Percentiles rank a stretch among this genome's conserved stretches.
phyloP scores from a whole-genome alignment of 1,140 invertebrate genomes.

The Meloidogyne chitwoodi region DNA sequence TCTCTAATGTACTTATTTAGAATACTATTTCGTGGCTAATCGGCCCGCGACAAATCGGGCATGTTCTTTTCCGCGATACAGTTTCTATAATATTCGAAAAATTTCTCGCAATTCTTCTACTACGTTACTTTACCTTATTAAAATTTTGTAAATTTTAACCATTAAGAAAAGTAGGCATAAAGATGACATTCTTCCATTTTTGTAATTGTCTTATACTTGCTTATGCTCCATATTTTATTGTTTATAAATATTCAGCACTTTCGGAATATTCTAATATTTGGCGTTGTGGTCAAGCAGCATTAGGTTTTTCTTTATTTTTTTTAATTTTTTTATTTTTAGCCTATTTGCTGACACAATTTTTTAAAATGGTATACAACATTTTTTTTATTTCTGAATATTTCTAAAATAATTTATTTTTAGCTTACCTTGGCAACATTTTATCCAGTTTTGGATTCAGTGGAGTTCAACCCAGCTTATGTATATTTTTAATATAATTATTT shows the following conservation, averaged over 20 bases:
- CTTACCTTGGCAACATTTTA: constrained; percentile 33
- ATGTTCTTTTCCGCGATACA: no score
- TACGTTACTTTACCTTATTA: no score
- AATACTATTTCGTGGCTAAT: no score
- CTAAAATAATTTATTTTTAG: not conserved
- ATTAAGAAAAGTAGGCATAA: not conserved
- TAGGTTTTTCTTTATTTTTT: constrained; percentile 6
- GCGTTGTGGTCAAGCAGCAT: constrained; percentile 21
- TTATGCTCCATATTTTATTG: constrained; percentile 38
- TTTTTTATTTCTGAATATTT: not conserved
- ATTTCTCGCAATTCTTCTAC: no score
- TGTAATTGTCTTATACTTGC: constrained; percentile 30
- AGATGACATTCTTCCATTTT: constrained; percentile 48
- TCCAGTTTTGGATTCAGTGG: constrained; percentile 12
- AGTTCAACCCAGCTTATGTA: constrained; percentile 29
- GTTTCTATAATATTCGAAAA: no score
- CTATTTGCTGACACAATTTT: constrained; percentile 30
- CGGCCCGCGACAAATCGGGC: no score
- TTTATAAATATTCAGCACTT: constrained; percentile 31
- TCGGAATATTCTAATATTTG: constrained; percentile 33
- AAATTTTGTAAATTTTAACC: no score
- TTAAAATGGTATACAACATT: constrained; percentile 35
- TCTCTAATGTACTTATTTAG: no score
- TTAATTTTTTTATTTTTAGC: constrained; percentile 9
- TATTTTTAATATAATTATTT: constrained; percentile 6